Percentiles rank a stretch among this genome's conserved stretches.
Evolutionary conservation across 2,113 vertebrate genomes (phyloP).

Genomic region (mouse (Mus musculus)): GRCm39 chr12:85955501-85956000

Average conservation of each 20-base stretch:
- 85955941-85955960: no score
- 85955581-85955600: slow-evolving; percentile 97
- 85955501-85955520: slow-evolving; percentile 24
- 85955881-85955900: neutral
- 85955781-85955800: neutral
- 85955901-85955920: neutral
- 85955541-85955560: slow-evolving; percentile 52
- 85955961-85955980: neutral
- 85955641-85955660: slow-evolving; percentile 53
- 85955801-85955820: slow-evolving; percentile 17
- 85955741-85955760: neutral
- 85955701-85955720: neutral
- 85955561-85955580: slow-evolving; percentile 92
- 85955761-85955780: slow-evolving; percentile 26
- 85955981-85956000: neutral
- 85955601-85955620: slow-evolving; percentile 97
- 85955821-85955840: slow-evolving; percentile 13
- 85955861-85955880: no score
- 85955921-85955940: neutral
- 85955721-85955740: neutral
- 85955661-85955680: neutral
- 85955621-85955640: slow-evolving; percentile 92
- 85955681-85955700: neutral
- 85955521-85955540: slow-evolving; percentile 59
- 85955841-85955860: neutral